phyloP scores from a whole-genome alignment of 2,797 vertebrate genomes.

The Myotis myotis region DNA sequence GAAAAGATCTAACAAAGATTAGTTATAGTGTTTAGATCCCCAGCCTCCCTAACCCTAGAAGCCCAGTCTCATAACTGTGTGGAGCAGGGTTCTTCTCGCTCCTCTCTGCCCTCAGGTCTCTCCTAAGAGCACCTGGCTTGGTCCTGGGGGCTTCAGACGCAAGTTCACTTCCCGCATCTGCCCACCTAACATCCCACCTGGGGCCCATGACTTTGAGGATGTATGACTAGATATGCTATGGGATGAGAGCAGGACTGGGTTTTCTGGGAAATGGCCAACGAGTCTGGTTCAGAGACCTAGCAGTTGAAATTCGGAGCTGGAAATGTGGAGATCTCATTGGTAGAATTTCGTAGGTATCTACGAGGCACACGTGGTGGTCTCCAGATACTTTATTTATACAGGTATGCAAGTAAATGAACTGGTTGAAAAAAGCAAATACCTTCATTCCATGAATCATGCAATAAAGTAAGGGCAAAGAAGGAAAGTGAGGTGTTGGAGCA shows the following conservation, averaged over 20 bases:
- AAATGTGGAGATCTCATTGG: background rate
- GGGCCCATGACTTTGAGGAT: background rate
- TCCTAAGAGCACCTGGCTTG: background rate
- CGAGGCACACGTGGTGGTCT: background rate
- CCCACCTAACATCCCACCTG: background rate
- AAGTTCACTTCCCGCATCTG: background rate
- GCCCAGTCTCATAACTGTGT: background rate
- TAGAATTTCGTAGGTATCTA: background rate
- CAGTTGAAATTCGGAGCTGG: background rate
- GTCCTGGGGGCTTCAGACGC: background rate
- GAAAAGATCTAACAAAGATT: background rate
- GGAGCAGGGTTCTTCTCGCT: rapidly evolving
- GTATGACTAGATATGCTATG: background rate
- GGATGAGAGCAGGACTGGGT: background rate
- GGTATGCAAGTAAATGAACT: background rate
- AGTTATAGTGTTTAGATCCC: background rate
- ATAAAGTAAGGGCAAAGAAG: background rate
- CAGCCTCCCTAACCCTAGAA: background rate
- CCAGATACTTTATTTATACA: background rate
- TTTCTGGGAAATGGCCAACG: background rate
- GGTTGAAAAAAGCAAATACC: background rate
- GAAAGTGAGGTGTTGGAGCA: background rate
- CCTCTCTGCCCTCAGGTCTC: background rate
- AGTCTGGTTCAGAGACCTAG: background rate
- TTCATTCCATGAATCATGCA: background rate